Conservation (phyloP, 1,140 invertebrate genomes). For the Bombyx mandarina region DNA sequence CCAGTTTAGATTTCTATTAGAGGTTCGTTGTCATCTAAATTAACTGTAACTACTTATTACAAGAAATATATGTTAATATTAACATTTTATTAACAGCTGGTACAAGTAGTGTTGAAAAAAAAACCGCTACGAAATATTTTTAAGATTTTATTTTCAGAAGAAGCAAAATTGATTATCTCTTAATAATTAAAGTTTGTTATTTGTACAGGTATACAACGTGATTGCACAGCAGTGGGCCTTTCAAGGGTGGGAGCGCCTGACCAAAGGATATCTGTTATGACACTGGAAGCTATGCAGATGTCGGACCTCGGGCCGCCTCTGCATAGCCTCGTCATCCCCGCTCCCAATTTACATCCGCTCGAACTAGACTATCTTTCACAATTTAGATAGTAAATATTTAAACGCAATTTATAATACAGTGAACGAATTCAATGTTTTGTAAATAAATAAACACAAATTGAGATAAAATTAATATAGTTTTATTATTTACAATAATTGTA, state of each 20-base stretch:
- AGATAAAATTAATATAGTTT: slow-evolving; percentile 59
- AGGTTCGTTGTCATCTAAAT: too few species aligned
- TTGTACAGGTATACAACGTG: slow-evolving; percentile 65
- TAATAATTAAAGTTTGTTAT: background rate
- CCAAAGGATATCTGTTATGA: slow-evolving; percentile 84
- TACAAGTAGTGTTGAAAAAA: too few species aligned
- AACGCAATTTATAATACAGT: background rate
- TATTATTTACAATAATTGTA: slow-evolving; percentile 66
- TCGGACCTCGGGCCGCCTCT: slow-evolving; percentile 91
- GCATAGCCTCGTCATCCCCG: slow-evolving; percentile 93
- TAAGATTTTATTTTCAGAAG: too few species aligned
- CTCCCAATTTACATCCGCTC: slow-evolving; percentile 88
- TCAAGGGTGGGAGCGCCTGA: slow-evolving; percentile 89
- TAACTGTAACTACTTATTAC: too few species aligned
- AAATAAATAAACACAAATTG: slow-evolving; percentile 37
- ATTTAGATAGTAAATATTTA: slow-evolving; percentile 53
- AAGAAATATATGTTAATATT: too few species aligned
- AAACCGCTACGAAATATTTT: too few species aligned
- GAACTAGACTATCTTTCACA: slow-evolving; percentile 89
- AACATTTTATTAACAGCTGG: too few species aligned
- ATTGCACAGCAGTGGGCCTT: slow-evolving; percentile 84
- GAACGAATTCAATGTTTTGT: slow-evolving; percentile 17
- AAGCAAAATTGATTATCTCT: too few species aligned
- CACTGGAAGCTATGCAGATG: slow-evolving; percentile 81
- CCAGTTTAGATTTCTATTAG: too few species aligned